Evolutionary conservation across 2,888 invertebrate species (phyloP).

Genomic region (Agrilus biguttatus): DNA sequence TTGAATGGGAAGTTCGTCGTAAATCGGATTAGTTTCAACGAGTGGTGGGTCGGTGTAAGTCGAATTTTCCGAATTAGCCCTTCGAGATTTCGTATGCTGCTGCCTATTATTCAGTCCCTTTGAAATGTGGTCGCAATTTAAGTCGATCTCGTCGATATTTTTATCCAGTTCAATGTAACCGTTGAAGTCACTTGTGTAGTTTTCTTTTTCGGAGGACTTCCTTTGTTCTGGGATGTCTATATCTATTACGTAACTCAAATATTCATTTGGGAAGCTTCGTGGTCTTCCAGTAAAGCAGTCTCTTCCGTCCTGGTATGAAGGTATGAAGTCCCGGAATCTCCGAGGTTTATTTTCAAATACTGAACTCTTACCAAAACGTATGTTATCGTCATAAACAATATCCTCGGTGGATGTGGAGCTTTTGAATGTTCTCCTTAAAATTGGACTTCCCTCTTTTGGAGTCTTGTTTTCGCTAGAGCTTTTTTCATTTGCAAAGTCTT

Average conservation of each 20-base stretch:
- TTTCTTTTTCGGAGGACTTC: constrained; percentile 3
- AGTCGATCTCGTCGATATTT: constrained; percentile 23
- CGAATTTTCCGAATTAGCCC: constrained; percentile 1
- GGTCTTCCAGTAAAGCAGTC: constrained; percentile 16
- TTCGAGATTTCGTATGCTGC: constrained; percentile 6
- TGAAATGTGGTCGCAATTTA: constrained; percentile 19
- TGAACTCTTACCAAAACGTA: constrained; percentile 21
- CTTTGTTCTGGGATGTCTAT: constrained; percentile 5
- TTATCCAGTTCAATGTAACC: constrained; percentile 9
- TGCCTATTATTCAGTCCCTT: constrained; percentile 2
- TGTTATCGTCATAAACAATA: constrained; percentile 29
- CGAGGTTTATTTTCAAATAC: constrained; percentile 23
- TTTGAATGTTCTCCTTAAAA: no score
- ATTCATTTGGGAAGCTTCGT: constrained; percentile 15
- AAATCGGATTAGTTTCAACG: constrained; percentile 16
- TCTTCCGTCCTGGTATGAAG: constrained; percentile 14
- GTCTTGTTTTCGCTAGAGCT: no score
- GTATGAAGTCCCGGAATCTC: constrained; percentile 25
- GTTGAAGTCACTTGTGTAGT: constrained; percentile 8
- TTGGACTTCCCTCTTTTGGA: no score
- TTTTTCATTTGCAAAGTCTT: neutral
- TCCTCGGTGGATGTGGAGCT: constrained; percentile 12
- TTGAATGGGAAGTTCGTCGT: constrained; percentile 13
- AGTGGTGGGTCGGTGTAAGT: constrained; percentile 1
- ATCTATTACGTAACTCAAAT: constrained; percentile 2